Conservation (phyloP, 2,888 invertebrate genomes). For the Nasonia oneida region DNA sequence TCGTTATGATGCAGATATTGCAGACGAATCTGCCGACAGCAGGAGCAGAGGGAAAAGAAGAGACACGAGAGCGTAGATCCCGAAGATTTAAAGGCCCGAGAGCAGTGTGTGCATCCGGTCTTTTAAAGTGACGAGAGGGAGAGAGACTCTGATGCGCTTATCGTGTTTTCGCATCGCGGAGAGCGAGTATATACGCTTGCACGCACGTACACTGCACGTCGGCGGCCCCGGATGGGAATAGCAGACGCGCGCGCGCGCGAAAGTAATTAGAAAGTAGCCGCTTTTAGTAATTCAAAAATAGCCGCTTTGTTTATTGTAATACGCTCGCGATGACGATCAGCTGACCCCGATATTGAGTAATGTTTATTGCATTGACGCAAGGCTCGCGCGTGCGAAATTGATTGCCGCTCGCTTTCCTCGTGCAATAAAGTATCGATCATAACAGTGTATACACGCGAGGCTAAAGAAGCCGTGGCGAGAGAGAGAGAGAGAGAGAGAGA, state of each 20-base stretch:
- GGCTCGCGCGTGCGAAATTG: neutral
- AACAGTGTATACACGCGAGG: neutral
- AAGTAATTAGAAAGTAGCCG: conserved; percentile 56
- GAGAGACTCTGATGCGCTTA: conserved; percentile 28
- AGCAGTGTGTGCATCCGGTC: conserved; percentile 43
- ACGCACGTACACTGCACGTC: neutral
- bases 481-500: too few species aligned
- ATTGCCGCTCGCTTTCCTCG: neutral
- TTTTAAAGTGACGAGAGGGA: conserved; percentile 34
- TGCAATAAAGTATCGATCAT: neutral
- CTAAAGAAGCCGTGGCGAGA: neutral
- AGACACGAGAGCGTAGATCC: conserved; percentile 36
- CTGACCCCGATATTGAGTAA: neutral
- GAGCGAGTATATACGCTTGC: too few species aligned
- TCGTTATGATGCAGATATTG: conserved; percentile 23
- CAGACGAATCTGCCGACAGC: conserved; percentile 14
- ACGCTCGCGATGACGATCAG: neutral
- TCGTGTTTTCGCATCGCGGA: conserved; percentile 39
- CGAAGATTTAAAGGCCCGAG: conserved; percentile 50
- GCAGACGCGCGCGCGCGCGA: conserved; percentile 5
- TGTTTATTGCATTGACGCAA: neutral
- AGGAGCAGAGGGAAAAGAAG: neutral
- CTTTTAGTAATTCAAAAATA: neutral
- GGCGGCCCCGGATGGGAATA: neutral
- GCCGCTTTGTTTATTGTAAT: neutral